Percentiles rank a stretch among this genome's conserved stretches.
Evolutionary conservation across 92 coral and sea anemone genomes (phyloP).

Genomic region (Montipora capitata): DNA sequence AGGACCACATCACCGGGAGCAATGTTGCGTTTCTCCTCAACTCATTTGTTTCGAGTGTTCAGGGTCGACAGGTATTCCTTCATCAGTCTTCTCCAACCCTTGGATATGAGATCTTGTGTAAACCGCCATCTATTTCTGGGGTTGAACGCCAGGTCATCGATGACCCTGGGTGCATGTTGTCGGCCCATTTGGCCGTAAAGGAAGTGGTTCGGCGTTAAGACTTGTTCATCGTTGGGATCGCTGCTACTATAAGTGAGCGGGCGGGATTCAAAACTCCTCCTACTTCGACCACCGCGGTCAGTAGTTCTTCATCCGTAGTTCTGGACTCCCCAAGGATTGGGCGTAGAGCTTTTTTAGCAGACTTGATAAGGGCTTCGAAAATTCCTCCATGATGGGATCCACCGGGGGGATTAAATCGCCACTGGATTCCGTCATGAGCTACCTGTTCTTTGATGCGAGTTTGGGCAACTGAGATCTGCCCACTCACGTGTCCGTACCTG

Average conservation of each 20-base stretch:
- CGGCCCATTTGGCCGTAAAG: not conserved
- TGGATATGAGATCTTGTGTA: not conserved
- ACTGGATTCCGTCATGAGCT: slow-evolving; percentile 14
- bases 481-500: too few relatives aligned
- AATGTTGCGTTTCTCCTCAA: slow-evolving; percentile 9
- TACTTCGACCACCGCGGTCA: slow-evolving; percentile 17
- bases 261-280: slow-evolving; percentile 13
- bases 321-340: slow-evolving; percentile 15
- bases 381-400: slow-evolving; percentile 18
- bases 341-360: slow-evolving; percentile 7
- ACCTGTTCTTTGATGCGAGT: slow-evolving; percentile 9
- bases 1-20: slow-evolving; percentile 21
- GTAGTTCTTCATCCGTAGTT: slow-evolving; percentile 9
- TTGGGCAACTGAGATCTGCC: too few relatives aligned
- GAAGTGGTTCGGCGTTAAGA: slow-evolving; percentile 22
- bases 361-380: slow-evolving; percentile 13
- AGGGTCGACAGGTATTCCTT: slow-evolving; percentile 13
- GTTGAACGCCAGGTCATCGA: not conserved
- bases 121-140: slow-evolving; percentile 18
- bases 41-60: slow-evolving; percentile 19
- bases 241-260: slow-evolving; percentile 25
- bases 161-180: slow-evolving; percentile 12
- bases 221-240: slow-evolving; percentile 10
- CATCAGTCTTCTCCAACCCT: slow-evolving; percentile 34
- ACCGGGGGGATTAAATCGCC: slow-evolving; percentile 24